Base-by-base conservation (phyloP, 2,113 vertebrate species). In the Rhabdornis inornatus region DNA sequence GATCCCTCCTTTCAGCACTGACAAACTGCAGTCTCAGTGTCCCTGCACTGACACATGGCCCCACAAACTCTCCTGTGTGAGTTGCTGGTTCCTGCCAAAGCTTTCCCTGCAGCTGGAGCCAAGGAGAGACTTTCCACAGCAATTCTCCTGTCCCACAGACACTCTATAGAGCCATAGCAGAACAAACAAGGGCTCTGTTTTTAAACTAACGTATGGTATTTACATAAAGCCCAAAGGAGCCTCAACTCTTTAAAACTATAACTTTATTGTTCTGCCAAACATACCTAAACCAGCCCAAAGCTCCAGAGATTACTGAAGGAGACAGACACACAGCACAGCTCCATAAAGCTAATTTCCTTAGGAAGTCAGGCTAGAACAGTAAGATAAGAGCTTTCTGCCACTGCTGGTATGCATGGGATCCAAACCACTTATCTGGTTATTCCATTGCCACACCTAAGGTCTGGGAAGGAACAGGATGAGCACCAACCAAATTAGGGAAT, bases 381-480 rank as follows among this genome's bases (percentile, higher is more conserved):
- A n/a, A 81, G 83, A 12, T 78, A 91, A 95, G 72, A 78, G 77
- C 60, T 79, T 81, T 84, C 72, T 91, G 61, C 49, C 35, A 10
- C 39, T 59, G 53, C 33, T 78, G 52, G 23, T 53, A n/a, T 55
- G 42, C 0, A 1, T 84, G 78, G 57, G 93, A 92, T 66, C 60
- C 84, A 87, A 94, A 87, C 18, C 42, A 53, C 55, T 30, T 65
- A 66, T 21, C 42, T 37, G 44, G 39, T 85, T 76, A 76, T 49
- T 75, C 40, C 84, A 56, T 10, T 56, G 78, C 70, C 87, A 90
- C 78, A 39, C 66, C 82, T 79, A 52, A 28, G 21, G 40, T 35
- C 65, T 87, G 72, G 56, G 87, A 57, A 84, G 18, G 37, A 94
- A 89, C 35, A 84, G 65, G 81, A 92, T 91, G 49, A 77, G 27